Base-by-base conservation (phyloP, 2,888 invertebrate species). In the Ryuthela nishihirai region DNA sequence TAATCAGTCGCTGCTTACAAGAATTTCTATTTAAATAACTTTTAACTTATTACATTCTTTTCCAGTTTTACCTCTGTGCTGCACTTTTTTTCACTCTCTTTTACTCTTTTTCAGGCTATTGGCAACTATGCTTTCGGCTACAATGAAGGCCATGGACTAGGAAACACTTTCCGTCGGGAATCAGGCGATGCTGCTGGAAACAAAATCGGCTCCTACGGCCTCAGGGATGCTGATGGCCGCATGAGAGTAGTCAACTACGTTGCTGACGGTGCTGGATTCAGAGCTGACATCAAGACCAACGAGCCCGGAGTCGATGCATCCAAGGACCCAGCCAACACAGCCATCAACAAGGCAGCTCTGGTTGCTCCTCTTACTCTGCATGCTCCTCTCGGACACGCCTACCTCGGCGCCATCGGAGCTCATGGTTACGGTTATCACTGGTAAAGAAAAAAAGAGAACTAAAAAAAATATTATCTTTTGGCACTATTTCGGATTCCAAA, bases 121-220 rank as follows among this genome's bases (percentile, higher is more conserved):
- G 65, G 65, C 7, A 45, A 64, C 25, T 64, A 64, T 32, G 49
- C 61, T 3, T 65, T 65, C 44, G 60, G 54, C 9, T 65, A 65
- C 42, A 64, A 65, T 26, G 65, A 64, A 43, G 54, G 64, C 38
- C 63, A 64, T 32, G 44, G 54, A 10, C 44, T 50, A 12, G 65
- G 65, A 4, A 64, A 61, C 6, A 60, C 65, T 26, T 62, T 61
- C 36, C 32, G 65, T 7, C 40, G 53, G 10, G 65, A 65, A 39
- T 54, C 55, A 2, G 56, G 63, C 2, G 60, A 63, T n/a, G 24
- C 38, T 5, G 47, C 34, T 10, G 65, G 62, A 20, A 40, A 45
- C 18, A 47, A 50, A 32, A 23, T 54, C 24, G 65, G 65, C 1
- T 63, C 62, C 9, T 65, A 65, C 35, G 62, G 60, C 9, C 50